These are phyloP conservation scores for Syrmaticus mikado DNA, from an alignment of 2,113 vertebrate genomes.

Conservation along the genomic window DNA sequence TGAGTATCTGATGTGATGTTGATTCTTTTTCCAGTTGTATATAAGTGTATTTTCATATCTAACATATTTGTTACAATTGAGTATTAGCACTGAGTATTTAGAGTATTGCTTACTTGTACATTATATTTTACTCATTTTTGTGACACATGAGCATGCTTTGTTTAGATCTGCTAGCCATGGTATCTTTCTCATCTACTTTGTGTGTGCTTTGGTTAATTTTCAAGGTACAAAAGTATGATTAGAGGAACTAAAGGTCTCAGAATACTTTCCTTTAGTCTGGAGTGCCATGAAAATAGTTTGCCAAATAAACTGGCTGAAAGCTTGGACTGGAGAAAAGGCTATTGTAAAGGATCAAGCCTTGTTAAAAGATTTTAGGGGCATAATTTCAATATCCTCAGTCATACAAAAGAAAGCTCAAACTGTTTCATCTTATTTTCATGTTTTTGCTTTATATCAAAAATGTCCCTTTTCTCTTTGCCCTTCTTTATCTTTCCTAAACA, in stretches of 20 bases:
- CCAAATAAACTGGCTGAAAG: neutral
- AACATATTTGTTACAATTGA: neutral
- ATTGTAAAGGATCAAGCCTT: accelerated
- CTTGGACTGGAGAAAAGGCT: neutral
- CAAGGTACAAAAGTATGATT: neutral
- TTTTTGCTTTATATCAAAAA: neutral
- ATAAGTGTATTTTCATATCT: neutral
- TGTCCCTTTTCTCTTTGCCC: neutral
- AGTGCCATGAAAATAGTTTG: neutral
- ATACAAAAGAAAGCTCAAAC: neutral
- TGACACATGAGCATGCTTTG: neutral
- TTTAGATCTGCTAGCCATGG: neutral
- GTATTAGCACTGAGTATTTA: neutral
- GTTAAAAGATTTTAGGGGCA: neutral
- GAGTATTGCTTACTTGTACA: neutral
- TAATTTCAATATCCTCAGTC: neutral
- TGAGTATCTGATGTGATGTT: neutral
- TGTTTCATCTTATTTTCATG: neutral
- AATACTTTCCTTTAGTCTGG: neutral
- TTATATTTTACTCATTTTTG: neutral
- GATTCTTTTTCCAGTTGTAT: neutral
- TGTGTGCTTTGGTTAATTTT: neutral
- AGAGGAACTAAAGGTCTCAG: neutral
- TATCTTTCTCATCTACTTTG: neutral
- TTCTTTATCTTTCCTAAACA: neutral